Conservation (phyloP, 2,797 vertebrate genomes). For the Melanotaenia parkinsoni region DNA sequence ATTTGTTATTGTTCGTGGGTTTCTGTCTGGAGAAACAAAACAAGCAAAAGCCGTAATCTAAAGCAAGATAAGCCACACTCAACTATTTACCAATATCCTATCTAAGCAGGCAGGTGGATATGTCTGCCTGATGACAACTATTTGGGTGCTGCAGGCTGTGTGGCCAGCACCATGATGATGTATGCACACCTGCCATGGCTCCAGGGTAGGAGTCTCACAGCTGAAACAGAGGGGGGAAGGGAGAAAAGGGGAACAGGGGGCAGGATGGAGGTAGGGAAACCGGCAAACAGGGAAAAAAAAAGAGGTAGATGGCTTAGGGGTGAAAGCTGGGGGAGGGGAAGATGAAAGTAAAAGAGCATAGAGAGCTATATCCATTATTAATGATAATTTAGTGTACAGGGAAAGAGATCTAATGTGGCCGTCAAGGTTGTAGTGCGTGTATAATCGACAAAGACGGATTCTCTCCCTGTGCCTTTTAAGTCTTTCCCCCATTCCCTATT, state of each 20-base stretch:
- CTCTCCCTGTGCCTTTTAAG: slow-evolving; percentile 60
- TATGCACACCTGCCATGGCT: slow-evolving; percentile 76
- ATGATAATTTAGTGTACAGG: slow-evolving; percentile 78
- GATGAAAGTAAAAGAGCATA: slow-evolving; percentile 66
- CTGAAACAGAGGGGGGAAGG: slow-evolving; percentile 49
- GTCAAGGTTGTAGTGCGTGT: slow-evolving; percentile 71
- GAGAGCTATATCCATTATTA: slow-evolving; percentile 84
- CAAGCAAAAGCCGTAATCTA: slow-evolving; percentile 33
- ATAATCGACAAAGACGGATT: slow-evolving; percentile 74
- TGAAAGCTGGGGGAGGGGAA: slow-evolving; percentile 56
- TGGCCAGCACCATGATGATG: slow-evolving; percentile 69
- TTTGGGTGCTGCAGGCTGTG: slow-evolving; percentile 68
- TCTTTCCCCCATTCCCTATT: slow-evolving; percentile 23
- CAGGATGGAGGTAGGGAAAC: slow-evolving; percentile 54
- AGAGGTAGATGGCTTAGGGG: slow-evolving; percentile 63
- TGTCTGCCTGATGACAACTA: slow-evolving; percentile 49
- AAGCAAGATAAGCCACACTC: slow-evolving; percentile 36
- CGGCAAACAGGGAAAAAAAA: slow-evolving; percentile 37
- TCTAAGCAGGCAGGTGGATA: slow-evolving; percentile 59
- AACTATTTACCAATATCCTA: slow-evolving; percentile 28
- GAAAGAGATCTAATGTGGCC: slow-evolving; percentile 85
- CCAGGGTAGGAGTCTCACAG: slow-evolving; percentile 60
- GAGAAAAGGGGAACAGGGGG: slow-evolving; percentile 30
- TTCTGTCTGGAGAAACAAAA: slow-evolving; percentile 44
- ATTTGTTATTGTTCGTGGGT: slow-evolving; percentile 45